Evolutionary conservation across 1,140 invertebrate species (phyloP).

Genomic region (Condylostylus longicornis): DNA sequence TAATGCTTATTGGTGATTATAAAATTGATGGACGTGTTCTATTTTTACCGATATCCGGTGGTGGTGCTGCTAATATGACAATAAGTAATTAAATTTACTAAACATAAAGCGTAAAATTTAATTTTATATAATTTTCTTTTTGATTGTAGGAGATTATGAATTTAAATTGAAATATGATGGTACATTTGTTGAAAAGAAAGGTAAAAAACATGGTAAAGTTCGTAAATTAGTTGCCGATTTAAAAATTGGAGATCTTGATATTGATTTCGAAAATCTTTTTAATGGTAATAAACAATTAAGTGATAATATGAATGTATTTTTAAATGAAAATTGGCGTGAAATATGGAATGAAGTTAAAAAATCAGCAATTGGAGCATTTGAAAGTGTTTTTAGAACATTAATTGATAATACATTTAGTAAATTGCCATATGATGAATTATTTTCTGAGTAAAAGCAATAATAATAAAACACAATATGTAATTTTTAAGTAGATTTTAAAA

Average conservation of each 20-base stretch:
- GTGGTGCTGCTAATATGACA: neutral
- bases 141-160: no score
- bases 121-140: no score
- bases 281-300: slow-evolving; percentile 32
- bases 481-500: no score
- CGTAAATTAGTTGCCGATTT: slow-evolving; percentile 27
- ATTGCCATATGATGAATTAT: slow-evolving; percentile 34
- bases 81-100: slow-evolving; percentile 1
- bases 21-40: neutral
- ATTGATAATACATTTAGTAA: slow-evolving; percentile 33
- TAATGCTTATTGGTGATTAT: slow-evolving; percentile 17
- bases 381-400: slow-evolving; percentile 32
- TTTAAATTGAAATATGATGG: no score
- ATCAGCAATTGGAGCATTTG: slow-evolving; percentile 34
- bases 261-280: slow-evolving; percentile 31
- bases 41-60: neutral
- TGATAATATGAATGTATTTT: slow-evolving; percentile 23
- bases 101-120: slow-evolving; percentile 11
- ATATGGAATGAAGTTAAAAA: slow-evolving; percentile 32
- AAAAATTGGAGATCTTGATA: slow-evolving; percentile 13
- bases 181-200: no score
- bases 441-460: no score
- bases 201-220: no score
- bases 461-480: no score
- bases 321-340: slow-evolving; percentile 35